A percentile compares a stretch with the other conserved stretches of the same genome.
Evolutionary conservation across 2,888 invertebrate species (phyloP).

Genomic region (Fabriciana adippe): DNA sequence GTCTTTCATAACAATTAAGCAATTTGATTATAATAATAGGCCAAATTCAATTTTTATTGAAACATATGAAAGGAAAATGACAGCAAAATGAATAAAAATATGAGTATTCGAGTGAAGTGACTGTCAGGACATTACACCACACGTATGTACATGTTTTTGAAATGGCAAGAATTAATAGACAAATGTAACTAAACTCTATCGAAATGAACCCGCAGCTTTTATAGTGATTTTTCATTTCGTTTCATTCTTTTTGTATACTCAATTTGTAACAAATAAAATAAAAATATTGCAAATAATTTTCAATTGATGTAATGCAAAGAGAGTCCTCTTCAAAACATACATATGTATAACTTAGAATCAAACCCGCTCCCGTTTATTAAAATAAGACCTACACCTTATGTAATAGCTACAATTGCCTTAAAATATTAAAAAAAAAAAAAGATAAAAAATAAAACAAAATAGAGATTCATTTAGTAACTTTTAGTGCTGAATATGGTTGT

Average conservation of each 20-base stretch:
- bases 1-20: constrained; percentile 51
- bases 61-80: constrained; percentile 50
- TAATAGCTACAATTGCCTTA: background rate
- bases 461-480: constrained; percentile 19
- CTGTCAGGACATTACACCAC: constrained; percentile 8
- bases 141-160: too few species aligned
- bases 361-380: constrained; percentile 9
- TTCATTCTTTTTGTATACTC: too few species aligned
- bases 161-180: too few species aligned
- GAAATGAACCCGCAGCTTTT: too few species aligned
- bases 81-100: constrained; percentile 37
- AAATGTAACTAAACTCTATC: too few species aligned
- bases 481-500: background rate
- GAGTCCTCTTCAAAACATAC: background rate
- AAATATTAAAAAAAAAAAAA: background rate
- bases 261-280: too few species aligned
- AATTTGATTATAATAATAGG: constrained; percentile 3
- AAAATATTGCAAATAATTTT: background rate
- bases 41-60: constrained; percentile 26
- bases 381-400: constrained; percentile 13
- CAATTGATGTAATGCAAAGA: constrained; percentile 8
- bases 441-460: background rate
- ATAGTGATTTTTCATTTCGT: background rate
- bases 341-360: background rate
- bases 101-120: background rate